These are phyloP conservation scores for Chaenogobius annularis DNA, from an alignment of 2,113 vertebrate genomes.

Conservation along the genomic window DNA sequence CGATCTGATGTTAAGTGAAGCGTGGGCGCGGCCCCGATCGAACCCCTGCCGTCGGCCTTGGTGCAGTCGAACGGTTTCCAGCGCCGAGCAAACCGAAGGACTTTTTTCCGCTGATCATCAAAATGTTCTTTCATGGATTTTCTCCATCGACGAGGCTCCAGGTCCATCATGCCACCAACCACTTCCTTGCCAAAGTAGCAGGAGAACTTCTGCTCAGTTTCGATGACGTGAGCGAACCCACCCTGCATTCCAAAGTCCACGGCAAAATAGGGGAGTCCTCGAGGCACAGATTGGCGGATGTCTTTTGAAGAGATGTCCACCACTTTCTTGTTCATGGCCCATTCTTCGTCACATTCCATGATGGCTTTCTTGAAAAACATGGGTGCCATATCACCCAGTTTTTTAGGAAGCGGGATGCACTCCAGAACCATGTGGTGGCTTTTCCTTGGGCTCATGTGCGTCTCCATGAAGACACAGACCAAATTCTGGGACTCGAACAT, in stretches of 20 bases:
- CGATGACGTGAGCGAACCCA: constrained; percentile 95
- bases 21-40: neutral
- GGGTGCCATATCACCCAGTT: constrained; percentile 93
- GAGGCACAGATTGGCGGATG: constrained; percentile 88
- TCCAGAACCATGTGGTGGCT: constrained; percentile 91
- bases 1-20: too few relatives aligned
- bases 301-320: constrained; percentile 92
- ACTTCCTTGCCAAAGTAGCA: constrained; percentile 98
- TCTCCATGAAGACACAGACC: constrained; percentile 95
- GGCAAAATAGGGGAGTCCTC: constrained; percentile 91
- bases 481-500: constrained; percentile 91
- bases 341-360: constrained; percentile 96
- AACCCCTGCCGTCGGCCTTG: constrained; percentile 74
- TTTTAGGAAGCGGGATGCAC: constrained; percentile 91
- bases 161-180: constrained; percentile 95
- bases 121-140: constrained; percentile 89
- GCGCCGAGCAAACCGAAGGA: constrained; percentile 90
- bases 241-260: constrained; percentile 97
- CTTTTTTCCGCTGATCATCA: constrained; percentile 96
- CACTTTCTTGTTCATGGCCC: constrained; percentile 97
- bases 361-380: constrained; percentile 99
- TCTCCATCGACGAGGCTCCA: constrained; percentile 92
- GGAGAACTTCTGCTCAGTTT: constrained; percentile 93
- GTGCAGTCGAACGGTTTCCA: constrained; percentile 95
- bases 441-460: constrained; percentile 83